Conservation (phyloP, 2,113 vertebrate species). For the Malaclemys terrapin region DNA sequence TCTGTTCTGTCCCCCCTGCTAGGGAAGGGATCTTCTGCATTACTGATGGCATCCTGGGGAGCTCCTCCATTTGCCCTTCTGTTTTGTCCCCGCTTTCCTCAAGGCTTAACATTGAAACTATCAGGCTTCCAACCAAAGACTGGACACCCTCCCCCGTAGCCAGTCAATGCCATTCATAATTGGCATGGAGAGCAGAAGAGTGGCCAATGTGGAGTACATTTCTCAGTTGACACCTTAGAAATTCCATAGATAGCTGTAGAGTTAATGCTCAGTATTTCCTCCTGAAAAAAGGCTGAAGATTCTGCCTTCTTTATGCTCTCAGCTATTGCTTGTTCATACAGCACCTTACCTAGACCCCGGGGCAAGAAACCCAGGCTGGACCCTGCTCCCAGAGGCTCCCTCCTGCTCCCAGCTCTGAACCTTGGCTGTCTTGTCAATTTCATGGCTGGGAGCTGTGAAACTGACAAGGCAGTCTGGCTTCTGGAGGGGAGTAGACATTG, state of each 20-base stretch:
- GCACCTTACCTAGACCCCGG: background rate
- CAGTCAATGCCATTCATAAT: conserved; percentile 60
- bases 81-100: conserved; percentile 56
- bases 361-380: too few relatives aligned
- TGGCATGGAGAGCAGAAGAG: conserved; percentile 62
- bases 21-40: conserved; percentile 40
- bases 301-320: conserved; percentile 54
- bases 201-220: conserved; percentile 70
- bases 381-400: too few relatives aligned
- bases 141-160: conserved; percentile 47
- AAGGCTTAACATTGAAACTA: conserved; percentile 60
- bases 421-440: too few relatives aligned
- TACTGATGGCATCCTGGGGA: conserved; percentile 69
- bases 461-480: too few relatives aligned
- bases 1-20: conserved; percentile 12
- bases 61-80: conserved; percentile 65
- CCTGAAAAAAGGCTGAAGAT: conserved; percentile 38
- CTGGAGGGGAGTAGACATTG: too few relatives aligned
- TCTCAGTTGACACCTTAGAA: conserved; percentile 71
- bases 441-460: too few relatives aligned
- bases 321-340: conserved; percentile 3
- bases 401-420: too few relatives aligned
- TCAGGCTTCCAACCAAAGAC: conserved; percentile 62
- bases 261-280: conserved; percentile 54
- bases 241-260: conserved; percentile 53